Conservation (phyloP, 1,140 invertebrate species). For the Philopotamus ludificatus region DNA sequence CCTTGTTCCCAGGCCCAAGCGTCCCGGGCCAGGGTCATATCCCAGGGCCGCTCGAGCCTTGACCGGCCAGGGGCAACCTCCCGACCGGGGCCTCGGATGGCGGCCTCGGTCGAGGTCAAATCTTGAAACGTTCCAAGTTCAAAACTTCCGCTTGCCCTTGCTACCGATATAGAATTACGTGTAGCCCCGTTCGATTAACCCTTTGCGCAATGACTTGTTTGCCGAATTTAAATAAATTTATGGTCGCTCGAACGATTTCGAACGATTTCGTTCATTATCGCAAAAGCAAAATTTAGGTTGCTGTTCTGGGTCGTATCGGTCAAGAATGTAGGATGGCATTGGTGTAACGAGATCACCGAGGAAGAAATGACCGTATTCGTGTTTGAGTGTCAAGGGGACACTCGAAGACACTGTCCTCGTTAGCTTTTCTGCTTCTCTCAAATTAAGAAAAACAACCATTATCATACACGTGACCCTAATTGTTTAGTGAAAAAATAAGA, state of each 20-base stretch:
- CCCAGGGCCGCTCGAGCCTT: neutral
- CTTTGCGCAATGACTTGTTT: too few species aligned
- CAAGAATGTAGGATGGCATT: neutral
- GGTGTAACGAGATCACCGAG: neutral
- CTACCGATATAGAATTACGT: neutral
- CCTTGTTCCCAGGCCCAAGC: neutral
- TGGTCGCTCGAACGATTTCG: neutral
- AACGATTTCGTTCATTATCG: neutral
- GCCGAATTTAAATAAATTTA: neutral
- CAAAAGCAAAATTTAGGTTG: neutral
- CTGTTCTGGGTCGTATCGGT: neutral
- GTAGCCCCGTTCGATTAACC: neutral
- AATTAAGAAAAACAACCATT: neutral
- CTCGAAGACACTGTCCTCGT: neutral
- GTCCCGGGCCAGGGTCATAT: neutral
- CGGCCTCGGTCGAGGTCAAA: conserved; percentile 9
- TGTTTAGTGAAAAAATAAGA: too few species aligned
- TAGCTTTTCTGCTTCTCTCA: neutral
- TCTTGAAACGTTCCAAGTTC: too few species aligned
- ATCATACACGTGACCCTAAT: neutral
- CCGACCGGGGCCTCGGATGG: neutral
- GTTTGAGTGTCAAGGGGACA: neutral
- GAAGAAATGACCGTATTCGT: conserved; percentile 4
- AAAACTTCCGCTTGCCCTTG: neutral
- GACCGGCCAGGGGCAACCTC: neutral